These are phyloP conservation scores for Cichlasoma orientale DNA, from an alignment of 2,797 vertebrate species.

Conservation along the genomic window DNA sequence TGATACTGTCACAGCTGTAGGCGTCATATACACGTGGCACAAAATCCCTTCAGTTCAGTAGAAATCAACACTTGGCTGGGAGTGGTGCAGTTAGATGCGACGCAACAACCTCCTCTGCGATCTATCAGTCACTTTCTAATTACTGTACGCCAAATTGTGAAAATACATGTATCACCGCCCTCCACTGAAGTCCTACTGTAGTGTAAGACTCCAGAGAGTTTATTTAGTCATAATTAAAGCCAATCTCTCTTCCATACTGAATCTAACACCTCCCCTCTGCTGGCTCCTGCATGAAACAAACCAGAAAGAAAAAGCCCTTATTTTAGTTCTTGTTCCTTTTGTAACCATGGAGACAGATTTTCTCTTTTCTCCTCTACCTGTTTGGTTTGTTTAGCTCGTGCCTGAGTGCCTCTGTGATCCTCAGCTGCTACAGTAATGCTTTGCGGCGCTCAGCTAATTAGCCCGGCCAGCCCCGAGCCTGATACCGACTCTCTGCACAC, in stretches of 20 bases:
- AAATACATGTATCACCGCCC: neutral
- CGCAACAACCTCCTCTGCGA: neutral
- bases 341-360: slow-evolving; percentile 69
- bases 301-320: slow-evolving; percentile 16
- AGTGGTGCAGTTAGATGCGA: neutral
- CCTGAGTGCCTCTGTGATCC: slow-evolving; percentile 67
- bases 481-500: slow-evolving; percentile 26
- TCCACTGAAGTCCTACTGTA: neutral
- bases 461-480: slow-evolving; percentile 45
- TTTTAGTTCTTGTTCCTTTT: slow-evolving; percentile 38
- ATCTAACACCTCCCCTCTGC: slow-evolving; percentile 15
- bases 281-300: slow-evolving; percentile 38
- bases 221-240: slow-evolving; percentile 17
- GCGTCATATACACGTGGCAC: neutral
- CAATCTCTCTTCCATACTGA: neutral
- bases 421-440: slow-evolving; percentile 60
- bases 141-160: neutral
- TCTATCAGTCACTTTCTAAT: neutral
- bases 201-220: slow-evolving; percentile 1
- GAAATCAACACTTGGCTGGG: neutral
- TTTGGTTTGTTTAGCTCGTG: slow-evolving; percentile 62
- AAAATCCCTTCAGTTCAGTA: neutral
- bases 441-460: slow-evolving; percentile 69
- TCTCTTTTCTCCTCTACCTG: slow-evolving; percentile 53
- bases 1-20: neutral